Evolutionary conservation across 2,113 vertebrate species (phyloP), one percentile per base, ranked within the genome.

Genomic region (Nycticebus coucang): DNA sequence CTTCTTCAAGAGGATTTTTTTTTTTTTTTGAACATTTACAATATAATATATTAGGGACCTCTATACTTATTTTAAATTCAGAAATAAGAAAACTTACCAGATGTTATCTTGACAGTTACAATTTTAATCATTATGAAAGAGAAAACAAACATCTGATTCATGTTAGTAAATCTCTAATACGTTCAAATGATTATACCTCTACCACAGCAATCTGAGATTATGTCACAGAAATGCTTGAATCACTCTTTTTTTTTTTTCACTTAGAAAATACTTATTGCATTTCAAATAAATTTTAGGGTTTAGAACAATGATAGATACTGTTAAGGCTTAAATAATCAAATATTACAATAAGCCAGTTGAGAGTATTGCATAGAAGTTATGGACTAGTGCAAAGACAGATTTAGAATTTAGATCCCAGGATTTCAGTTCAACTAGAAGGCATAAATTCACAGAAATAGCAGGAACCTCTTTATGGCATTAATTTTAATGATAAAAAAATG

Each of bases 1-100:
- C 60, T 11, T 64, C 22, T 64, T 60, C 12, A 53, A 69, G 53
- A 79, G 8, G 4, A 79, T n/a, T n/a, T n/a, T n/a, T n/a, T n/a
- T n/a, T 80, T 94, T 77, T 17, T 84, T 93, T 91, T 88, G 17
- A 95, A 14, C 21, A 59, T 77, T 83, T 85, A 53, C 82, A 78
- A 89, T 72, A 22, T 71, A 75, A 79, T 84, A 74, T 41, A 41
- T 89, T 78, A 60, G 35, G 83, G 28, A 81, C 1, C 9, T 19
- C 18, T 11, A 87, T 15, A n/a, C 7, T 93, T 17, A 91, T 72
- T 87, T 82, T 68, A 87, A 81, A 83, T 60, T 87, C 26, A 64
- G 45, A 83, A 84, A 68, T 68, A 79, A 89, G 22, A n/a, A 93
- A 87, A 24, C 10, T 72, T 78, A 57, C 0, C 5, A 66, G 26